Evolutionary conservation across 2,797 vertebrate species (phyloP).

Genomic region (Poecilia wingei): DNA sequence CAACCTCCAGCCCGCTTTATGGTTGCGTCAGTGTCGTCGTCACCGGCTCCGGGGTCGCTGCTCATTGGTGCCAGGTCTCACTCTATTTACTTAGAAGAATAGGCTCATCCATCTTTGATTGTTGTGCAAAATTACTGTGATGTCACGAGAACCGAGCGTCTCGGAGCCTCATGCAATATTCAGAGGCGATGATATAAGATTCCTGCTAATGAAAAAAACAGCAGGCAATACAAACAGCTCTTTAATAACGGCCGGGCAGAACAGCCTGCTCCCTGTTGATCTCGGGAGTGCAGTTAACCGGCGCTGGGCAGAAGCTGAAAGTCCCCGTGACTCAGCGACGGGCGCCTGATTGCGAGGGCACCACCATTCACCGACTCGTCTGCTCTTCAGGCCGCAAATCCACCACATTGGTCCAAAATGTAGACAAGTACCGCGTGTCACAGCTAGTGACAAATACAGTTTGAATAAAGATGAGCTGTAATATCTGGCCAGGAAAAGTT

Average conservation of each 20-base stretch:
- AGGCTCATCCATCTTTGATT: conserved; percentile 77
- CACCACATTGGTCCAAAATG: neutral
- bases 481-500: neutral
- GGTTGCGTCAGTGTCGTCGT: conserved; percentile 37
- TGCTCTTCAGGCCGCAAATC: conserved; percentile 1
- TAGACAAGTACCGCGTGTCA: neutral
- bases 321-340: conserved; percentile 10
- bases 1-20: conserved; percentile 9
- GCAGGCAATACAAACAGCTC: conserved; percentile 73
- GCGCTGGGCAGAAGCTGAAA: conserved; percentile 16
- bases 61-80: conserved; percentile 44
- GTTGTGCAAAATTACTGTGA: conserved; percentile 75
- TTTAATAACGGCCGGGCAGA: conserved; percentile 69
- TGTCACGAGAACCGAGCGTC: conserved; percentile 69
- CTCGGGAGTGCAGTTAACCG: conserved; percentile 20
- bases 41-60: conserved; percentile 46
- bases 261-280: conserved; percentile 43
- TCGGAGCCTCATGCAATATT: conserved; percentile 78
- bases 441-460: neutral
- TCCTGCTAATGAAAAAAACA: conserved; percentile 76
- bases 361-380: conserved; percentile 16
- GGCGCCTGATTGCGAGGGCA: conserved; percentile 23
- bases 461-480: neutral
- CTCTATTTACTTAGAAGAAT: conserved; percentile 68
- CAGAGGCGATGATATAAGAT: conserved; percentile 77